Evolutionary conservation across 2,113 vertebrate genomes (phyloP).

Genomic region (Phrynocephalus versicolor): DNA sequence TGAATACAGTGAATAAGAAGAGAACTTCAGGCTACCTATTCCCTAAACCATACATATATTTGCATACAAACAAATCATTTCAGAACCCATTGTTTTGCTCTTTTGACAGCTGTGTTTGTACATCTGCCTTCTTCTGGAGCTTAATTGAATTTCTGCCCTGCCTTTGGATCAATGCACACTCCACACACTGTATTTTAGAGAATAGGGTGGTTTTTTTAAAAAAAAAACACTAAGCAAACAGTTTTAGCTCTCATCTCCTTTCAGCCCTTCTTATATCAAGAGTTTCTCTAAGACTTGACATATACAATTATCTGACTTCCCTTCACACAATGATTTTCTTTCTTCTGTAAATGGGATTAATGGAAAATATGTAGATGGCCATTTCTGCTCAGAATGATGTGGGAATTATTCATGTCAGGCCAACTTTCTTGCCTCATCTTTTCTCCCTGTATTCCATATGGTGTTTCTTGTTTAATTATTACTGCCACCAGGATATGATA

Average conservation of each 20-base stretch:
- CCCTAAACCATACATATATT: not conserved
- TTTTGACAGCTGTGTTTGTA: slow-evolving; percentile 12
- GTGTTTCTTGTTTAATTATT: fast-evolving
- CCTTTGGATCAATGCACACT: slow-evolving; percentile 33
- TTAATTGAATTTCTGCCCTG: slow-evolving; percentile 9
- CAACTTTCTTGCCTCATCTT: not conserved
- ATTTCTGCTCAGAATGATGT: not conserved
- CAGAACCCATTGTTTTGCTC: not conserved
- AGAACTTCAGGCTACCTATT: not conserved
- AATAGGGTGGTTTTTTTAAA: not conserved
- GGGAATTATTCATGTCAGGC: slow-evolving; percentile 27
- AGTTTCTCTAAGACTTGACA: slow-evolving; percentile 20
- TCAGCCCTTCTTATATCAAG: slow-evolving; percentile 16
- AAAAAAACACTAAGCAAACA: slow-evolving; percentile 17
- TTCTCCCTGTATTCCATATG: not conserved
- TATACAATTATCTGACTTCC: slow-evolving; percentile 31
- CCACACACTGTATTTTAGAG: not conserved
- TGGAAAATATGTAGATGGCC: slow-evolving; percentile 7
- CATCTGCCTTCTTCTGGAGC: slow-evolving; percentile 1
- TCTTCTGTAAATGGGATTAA: slow-evolving; percentile 31
- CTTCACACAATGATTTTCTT: slow-evolving; percentile 29
- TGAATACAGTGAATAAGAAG: not conserved
- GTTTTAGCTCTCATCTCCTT: slow-evolving; percentile 39
- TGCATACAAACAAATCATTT: not conserved
- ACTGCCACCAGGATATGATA: not conserved